Evolutionary conservation across 1,140 invertebrate genomes (phyloP).

Genomic region (Pinna nobilis): DNA sequence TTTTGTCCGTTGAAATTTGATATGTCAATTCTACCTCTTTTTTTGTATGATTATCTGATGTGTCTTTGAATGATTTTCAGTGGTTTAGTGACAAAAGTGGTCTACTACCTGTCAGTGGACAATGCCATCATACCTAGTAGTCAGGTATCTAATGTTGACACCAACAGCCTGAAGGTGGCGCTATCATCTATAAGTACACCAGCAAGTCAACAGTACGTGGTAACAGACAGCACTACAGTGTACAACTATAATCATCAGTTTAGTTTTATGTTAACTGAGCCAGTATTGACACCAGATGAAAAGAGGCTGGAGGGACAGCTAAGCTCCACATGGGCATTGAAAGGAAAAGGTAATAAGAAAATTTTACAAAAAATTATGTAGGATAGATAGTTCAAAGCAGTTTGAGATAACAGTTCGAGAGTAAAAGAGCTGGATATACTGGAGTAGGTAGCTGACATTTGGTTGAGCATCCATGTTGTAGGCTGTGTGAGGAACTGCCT

Average conservation of each 20-base stretch:
- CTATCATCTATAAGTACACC: background rate
- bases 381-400: too few relatives aligned
- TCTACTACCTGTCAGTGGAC: conserved; percentile 29
- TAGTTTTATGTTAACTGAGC: conserved; percentile 4
- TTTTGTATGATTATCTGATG: too few relatives aligned
- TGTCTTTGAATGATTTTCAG: too few relatives aligned
- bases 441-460: too few relatives aligned
- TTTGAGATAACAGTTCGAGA: too few relatives aligned
- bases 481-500: too few relatives aligned
- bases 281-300: conserved; percentile 21
- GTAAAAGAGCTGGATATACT: too few relatives aligned
- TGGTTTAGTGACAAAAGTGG: conserved; percentile 15
- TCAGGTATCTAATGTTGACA: conserved; percentile 19
- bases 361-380: too few relatives aligned
- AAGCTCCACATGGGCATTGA: conserved; percentile 22
- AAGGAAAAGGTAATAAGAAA: too few relatives aligned
- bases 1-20: too few relatives aligned
- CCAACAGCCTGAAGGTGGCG: background rate
- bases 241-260: conserved; percentile 25
- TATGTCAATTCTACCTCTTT: too few relatives aligned
- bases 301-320: conserved; percentile 14
- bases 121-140: background rate
- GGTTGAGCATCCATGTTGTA: too few relatives aligned
- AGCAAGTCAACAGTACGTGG: background rate
- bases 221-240: background rate